Percentiles rank a stretch among this genome's conserved stretches.
Evolutionary conservation across 2,888 invertebrate species (phyloP).

Genomic region (Diogma glabrata): DNA sequence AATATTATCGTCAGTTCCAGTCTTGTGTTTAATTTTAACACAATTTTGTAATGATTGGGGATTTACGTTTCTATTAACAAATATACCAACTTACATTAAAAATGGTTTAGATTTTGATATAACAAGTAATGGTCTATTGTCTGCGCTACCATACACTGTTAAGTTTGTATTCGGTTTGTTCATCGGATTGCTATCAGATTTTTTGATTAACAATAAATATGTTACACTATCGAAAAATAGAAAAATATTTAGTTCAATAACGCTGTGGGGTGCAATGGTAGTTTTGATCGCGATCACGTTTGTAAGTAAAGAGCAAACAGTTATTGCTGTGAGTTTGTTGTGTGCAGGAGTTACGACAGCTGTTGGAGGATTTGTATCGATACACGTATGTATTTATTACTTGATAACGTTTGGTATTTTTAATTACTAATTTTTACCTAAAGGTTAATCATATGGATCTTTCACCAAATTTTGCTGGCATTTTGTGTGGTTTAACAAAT

Average conservation of each 20-base stretch:
- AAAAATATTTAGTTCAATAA: slow-evolving; percentile 23
- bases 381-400: too few species aligned
- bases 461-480: slow-evolving; percentile 66
- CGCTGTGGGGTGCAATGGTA: slow-evolving; percentile 49
- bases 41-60: too few species aligned
- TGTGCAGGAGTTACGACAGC: slow-evolving; percentile 59
- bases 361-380: slow-evolving; percentile 40
- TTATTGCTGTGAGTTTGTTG: slow-evolving; percentile 44
- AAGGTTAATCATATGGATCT: slow-evolving; percentile 69
- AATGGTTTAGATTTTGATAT: slow-evolving; percentile 59
- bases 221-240: slow-evolving; percentile 24
- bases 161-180: slow-evolving; percentile 43
- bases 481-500: slow-evolving; percentile 68
- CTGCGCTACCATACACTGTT: slow-evolving; percentile 43
- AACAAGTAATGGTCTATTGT: slow-evolving; percentile 41
- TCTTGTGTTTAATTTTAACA: too few species aligned
- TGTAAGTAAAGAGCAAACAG: slow-evolving; percentile 23
- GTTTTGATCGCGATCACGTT: slow-evolving; percentile 46
- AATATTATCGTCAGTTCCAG: too few species aligned
- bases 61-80: slow-evolving; percentile 57
- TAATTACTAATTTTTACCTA: too few species aligned
- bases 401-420: too few species aligned
- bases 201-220: slow-evolving; percentile 34
- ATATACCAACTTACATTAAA: slow-evolving; percentile 58
- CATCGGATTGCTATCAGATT: slow-evolving; percentile 41